phyloP scores from a whole-genome alignment of 2,113 vertebrate species.

The Anguilla rostrata region DNA sequence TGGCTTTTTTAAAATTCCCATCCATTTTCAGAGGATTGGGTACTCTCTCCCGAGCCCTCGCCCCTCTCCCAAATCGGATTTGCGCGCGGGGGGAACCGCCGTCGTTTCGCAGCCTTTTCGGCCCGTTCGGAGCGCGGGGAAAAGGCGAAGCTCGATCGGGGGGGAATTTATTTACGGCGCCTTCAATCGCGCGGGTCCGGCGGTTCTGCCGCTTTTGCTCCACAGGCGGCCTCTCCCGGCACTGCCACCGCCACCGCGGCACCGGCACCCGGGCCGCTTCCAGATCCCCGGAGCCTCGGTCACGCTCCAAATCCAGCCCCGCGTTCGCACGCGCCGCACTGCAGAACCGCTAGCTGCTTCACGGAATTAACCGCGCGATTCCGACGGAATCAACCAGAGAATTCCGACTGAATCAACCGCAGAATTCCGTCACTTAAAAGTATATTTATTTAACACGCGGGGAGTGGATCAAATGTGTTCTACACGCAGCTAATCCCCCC shows the following conservation, averaged over 20 bases:
- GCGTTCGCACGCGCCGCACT: background rate
- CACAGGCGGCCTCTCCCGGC: background rate
- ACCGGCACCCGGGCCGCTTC: background rate
- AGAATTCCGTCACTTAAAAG: background rate
- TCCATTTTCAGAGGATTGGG: slow-evolving; percentile 17
- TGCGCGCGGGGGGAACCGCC: slow-evolving; percentile 56
- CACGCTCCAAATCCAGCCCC: background rate
- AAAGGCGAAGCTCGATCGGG: background rate
- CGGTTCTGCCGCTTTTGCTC: background rate
- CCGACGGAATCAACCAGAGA: too few relatives aligned
- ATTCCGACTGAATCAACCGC: too few relatives aligned
- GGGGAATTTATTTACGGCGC: background rate
- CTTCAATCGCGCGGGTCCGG: background rate
- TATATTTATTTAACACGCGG: background rate
- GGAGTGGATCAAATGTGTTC: background rate
- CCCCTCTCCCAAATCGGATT: slow-evolving; percentile 71
- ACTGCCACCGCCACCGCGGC: background rate
- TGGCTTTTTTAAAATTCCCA: slow-evolving; percentile 12
- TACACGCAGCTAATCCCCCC: background rate
- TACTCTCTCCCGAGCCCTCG: slow-evolving; percentile 46
- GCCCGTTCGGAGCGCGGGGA: background rate
- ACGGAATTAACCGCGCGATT: too few relatives aligned
- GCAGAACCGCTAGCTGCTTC: too few relatives aligned
- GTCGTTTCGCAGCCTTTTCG: slow-evolving; percentile 43
- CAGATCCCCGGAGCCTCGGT: background rate